phyloP scores from a whole-genome alignment of 2,797 vertebrate species.

The Myioborus melanocephalus region DNA sequence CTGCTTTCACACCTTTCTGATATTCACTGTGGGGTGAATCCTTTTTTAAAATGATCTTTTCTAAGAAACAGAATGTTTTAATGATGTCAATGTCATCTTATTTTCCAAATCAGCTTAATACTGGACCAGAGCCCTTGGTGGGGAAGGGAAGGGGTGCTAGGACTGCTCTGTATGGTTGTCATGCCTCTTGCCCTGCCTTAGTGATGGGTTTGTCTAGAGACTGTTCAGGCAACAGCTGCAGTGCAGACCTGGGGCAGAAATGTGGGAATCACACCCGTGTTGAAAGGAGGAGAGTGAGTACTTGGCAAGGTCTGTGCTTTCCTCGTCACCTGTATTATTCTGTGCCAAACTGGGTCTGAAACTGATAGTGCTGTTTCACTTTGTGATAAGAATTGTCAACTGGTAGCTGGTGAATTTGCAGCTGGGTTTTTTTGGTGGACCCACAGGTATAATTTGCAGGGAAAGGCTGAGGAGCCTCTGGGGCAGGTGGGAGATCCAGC shows the following conservation, averaged over 20 bases:
- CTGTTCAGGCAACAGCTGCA: neutral
- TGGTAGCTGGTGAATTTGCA: neutral
- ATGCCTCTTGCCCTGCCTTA: neutral
- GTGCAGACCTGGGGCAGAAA: neutral
- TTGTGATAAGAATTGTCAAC: neutral
- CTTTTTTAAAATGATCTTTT: rapidly evolving
- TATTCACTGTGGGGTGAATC: neutral
- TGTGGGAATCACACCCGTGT: neutral
- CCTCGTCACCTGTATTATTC: neutral
- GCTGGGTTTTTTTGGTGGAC: neutral
- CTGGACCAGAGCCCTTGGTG: neutral
- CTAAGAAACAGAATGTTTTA: neutral
- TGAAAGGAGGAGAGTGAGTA: neutral
- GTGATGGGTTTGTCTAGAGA: neutral
- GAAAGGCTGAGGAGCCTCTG: neutral
- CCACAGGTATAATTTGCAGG: neutral
- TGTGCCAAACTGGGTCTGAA: neutral
- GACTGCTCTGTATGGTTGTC: neutral
- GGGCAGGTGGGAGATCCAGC: neutral
- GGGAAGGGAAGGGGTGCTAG: neutral
- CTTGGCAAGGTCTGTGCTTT: neutral
- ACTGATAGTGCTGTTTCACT: neutral
- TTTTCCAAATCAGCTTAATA: neutral
- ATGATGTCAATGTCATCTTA: neutral
- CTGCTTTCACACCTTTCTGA: neutral